These are phyloP conservation scores for Orchesellides sinensis DNA, from an alignment of 2,888 invertebrate species.

Conservation along the genomic window DNA sequence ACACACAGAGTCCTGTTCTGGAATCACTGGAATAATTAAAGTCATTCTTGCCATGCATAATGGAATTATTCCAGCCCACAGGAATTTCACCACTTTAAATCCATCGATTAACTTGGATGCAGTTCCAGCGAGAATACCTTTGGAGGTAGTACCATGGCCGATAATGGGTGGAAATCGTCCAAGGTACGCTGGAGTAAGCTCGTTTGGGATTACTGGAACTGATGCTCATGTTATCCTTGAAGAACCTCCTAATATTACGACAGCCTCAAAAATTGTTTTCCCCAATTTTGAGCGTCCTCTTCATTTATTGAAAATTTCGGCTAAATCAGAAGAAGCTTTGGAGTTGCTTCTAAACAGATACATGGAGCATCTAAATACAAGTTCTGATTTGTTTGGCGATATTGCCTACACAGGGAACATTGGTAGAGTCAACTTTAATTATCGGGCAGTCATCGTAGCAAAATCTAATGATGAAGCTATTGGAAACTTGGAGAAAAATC, in stretches of 20 bases:
- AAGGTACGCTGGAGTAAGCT: background rate
- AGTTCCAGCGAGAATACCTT: background rate
- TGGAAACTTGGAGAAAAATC: background rate
- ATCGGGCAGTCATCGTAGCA: background rate
- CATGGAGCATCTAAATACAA: background rate
- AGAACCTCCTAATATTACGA: conserved; percentile 1
- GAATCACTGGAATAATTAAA: conserved; percentile 38
- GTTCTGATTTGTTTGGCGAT: background rate
- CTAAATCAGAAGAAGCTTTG: conserved; percentile 17
- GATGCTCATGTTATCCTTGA: conserved; percentile 18
- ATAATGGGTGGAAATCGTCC: background rate
- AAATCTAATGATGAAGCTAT: background rate
- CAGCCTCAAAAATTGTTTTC: background rate
- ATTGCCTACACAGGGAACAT: background rate
- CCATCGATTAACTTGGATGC: conserved; percentile 2
- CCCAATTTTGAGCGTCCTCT: background rate
- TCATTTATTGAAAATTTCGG: background rate
- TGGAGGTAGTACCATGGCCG: background rate
- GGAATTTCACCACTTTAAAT: conserved; percentile 2
- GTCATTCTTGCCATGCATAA: background rate
- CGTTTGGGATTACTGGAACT: conserved; percentile 19
- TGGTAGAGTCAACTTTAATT: background rate
- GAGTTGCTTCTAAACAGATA: background rate
- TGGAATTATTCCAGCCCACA: background rate
- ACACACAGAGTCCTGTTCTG: conserved; percentile 64